A percentile compares a stretch with the other conserved stretches of the same genome.
Conservation (phyloP, 1,140 invertebrate genomes). For the Trypoxylus dichotomus region DNA sequence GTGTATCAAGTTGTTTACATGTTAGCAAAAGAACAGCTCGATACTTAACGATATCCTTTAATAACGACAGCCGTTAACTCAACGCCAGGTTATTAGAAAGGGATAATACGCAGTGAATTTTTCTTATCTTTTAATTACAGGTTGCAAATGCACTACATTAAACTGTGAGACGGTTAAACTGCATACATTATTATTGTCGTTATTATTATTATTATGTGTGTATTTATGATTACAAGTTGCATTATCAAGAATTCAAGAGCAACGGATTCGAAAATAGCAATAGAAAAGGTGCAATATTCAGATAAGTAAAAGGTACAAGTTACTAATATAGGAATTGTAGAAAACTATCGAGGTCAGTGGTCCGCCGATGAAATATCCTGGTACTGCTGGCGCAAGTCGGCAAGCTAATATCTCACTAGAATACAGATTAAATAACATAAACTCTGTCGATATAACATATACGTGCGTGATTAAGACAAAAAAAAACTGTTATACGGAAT, state of each 20-base stretch:
- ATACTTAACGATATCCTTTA: too few species aligned
- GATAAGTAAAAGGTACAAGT: slow-evolving; percentile 30
- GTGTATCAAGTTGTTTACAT: background rate
- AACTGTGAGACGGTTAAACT: too few species aligned
- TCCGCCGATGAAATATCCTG: slow-evolving; percentile 26
- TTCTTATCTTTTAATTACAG: too few species aligned
- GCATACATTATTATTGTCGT: too few species aligned
- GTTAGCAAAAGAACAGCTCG: background rate
- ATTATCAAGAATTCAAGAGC: too few species aligned
- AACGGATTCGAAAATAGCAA: background rate
- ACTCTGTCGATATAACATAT: background rate
- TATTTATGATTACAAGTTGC: too few species aligned
- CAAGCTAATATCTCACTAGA: slow-evolving; percentile 23
- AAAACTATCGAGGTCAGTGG: slow-evolving; percentile 30
- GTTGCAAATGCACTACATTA: too few species aligned
- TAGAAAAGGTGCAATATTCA: slow-evolving; percentile 17
- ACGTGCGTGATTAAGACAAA: background rate
- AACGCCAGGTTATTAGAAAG: too few species aligned
- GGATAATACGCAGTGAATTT: too few species aligned
- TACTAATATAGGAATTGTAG: slow-evolving; percentile 30
- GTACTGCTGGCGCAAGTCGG: slow-evolving; percentile 15
- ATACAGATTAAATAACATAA: slow-evolving; percentile 17
- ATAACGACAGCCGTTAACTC: too few species aligned
- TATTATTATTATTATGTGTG: too few species aligned
- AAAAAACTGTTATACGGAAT: background rate